phyloP scores from a whole-genome alignment of 2,888 invertebrate genomes.

The Hypselothyrea guttata region DNA sequence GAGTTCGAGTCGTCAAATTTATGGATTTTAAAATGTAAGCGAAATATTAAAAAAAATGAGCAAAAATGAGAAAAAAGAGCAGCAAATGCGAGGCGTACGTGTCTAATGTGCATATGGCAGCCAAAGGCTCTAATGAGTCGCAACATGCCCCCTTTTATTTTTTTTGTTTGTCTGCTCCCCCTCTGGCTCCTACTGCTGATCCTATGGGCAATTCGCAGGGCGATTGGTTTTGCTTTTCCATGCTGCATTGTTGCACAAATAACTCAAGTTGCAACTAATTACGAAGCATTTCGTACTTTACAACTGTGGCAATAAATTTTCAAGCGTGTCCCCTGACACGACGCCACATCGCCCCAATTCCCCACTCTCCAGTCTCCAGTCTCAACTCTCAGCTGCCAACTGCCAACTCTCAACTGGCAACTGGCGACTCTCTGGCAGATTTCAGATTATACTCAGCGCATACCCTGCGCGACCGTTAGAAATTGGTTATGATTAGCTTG shows the following conservation, averaged over 20 bases:
- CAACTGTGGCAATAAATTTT: constrained; percentile 74
- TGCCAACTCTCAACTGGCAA: constrained; percentile 12
- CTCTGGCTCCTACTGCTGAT: not conserved
- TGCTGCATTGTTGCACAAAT: constrained; percentile 74
- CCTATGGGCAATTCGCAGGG: constrained; percentile 26
- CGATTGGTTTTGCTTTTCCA: constrained; percentile 37
- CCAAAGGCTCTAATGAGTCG: constrained; percentile 51
- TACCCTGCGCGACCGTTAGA: not conserved
- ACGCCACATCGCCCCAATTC: constrained; percentile 47
- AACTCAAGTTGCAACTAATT: constrained; percentile 78
- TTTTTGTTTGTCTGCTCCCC: too few species aligned
- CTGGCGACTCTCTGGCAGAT: constrained; percentile 41
- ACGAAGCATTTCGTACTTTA: constrained; percentile 75
- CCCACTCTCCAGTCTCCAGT: constrained; percentile 14
- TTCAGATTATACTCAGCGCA: constrained; percentile 34
- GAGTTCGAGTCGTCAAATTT: constrained; percentile 55
- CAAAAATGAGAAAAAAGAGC: not conserved
- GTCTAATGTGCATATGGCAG: constrained; percentile 72
- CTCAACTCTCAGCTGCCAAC: constrained; percentile 11
- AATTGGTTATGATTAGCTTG: too few species aligned
- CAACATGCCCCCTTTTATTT: constrained; percentile 1
- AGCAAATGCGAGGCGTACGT: constrained; percentile 59
- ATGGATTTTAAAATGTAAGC: constrained; percentile 70
- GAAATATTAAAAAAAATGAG: constrained; percentile 46
- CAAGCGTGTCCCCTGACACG: constrained; percentile 72